Evolutionary conservation across 1,140 invertebrate genomes (phyloP).

Genomic region (Heterodera schachtii): DNA sequence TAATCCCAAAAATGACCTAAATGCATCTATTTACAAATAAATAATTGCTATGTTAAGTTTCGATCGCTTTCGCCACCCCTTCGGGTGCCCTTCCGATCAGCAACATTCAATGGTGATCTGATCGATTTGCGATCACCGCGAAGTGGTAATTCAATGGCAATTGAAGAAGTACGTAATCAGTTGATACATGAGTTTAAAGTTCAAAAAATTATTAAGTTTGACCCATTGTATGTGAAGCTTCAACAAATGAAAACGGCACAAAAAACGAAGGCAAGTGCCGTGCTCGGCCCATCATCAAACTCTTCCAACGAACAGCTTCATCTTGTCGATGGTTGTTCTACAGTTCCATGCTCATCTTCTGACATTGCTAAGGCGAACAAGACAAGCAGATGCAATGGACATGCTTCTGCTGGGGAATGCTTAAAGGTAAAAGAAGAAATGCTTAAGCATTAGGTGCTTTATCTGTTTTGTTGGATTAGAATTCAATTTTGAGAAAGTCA

Average conservation of each 20-base stretch:
- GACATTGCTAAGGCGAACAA: background rate
- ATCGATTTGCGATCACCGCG: slow-evolving; percentile 39
- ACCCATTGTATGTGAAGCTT: slow-evolving; percentile 39
- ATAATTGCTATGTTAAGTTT: slow-evolving; percentile 18
- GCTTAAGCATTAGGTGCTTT: too few species aligned
- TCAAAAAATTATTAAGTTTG: slow-evolving; percentile 35
- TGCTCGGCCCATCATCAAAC: too few species aligned
- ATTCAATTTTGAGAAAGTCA: too few species aligned
- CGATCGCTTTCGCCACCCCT: slow-evolving; percentile 14
- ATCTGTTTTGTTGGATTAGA: too few species aligned
- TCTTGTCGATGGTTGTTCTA: background rate
- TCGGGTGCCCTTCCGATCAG: slow-evolving; percentile 38
- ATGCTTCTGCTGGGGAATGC: background rate
- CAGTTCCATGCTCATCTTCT: background rate
- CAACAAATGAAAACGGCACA: background rate
- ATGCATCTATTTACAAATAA: too few species aligned
- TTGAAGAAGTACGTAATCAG: slow-evolving; percentile 29
- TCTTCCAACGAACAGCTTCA: slow-evolving; percentile 2
- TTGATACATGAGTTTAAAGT: slow-evolving; percentile 3
- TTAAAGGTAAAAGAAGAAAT: background rate
- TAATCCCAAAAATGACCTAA: background rate
- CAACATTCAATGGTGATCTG: slow-evolving; percentile 35
- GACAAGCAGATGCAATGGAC: background rate
- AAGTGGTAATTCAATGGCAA: slow-evolving; percentile 30
- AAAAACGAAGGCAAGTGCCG: background rate